Conservation (phyloP, 2,113 vertebrate genomes). For the Xiphias gladius region DNA sequence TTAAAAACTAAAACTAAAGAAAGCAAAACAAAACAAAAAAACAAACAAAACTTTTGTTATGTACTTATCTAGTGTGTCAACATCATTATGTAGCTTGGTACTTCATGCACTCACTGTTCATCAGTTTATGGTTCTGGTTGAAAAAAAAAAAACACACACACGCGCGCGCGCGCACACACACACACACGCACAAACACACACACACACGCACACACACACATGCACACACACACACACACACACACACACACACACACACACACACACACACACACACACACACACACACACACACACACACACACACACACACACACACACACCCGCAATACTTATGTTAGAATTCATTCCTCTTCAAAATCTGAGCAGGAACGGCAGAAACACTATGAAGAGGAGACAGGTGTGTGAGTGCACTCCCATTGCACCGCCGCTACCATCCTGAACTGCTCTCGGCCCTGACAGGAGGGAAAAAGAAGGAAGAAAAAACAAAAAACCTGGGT, state of each 20-base stretch:
- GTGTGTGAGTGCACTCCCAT: conserved; percentile 78
- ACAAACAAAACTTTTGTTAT: conserved; percentile 20
- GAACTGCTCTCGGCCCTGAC: conserved; percentile 91
- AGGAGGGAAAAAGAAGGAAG: neutral
- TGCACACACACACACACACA: conserved; percentile 1
- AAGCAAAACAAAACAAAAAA: conserved; percentile 7
- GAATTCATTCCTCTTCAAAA: conserved; percentile 87
- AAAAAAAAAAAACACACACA: conserved; percentile 31
- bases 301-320: conserved; percentile 14
- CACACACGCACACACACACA: conserved; percentile 28
- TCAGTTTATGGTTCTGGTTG: conserved; percentile 74
- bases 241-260: neutral
- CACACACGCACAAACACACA: neutral
- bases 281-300: neutral
- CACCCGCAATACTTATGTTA: conserved; percentile 45
- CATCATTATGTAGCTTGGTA: conserved; percentile 65
- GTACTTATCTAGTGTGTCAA: conserved; percentile 62
- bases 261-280: conserved; percentile 12
- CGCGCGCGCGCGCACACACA: neutral
- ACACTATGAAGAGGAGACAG: conserved; percentile 86
- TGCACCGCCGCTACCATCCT: conserved; percentile 90
- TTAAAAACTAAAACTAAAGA: conserved; percentile 47
- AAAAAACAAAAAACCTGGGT: conserved; percentile 19
- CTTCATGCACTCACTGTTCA: conserved; percentile 72
- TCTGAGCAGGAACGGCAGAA: conserved; percentile 86